phyloP scores from a whole-genome alignment of 2,888 invertebrate genomes.

The Sipunculus nudus region DNA sequence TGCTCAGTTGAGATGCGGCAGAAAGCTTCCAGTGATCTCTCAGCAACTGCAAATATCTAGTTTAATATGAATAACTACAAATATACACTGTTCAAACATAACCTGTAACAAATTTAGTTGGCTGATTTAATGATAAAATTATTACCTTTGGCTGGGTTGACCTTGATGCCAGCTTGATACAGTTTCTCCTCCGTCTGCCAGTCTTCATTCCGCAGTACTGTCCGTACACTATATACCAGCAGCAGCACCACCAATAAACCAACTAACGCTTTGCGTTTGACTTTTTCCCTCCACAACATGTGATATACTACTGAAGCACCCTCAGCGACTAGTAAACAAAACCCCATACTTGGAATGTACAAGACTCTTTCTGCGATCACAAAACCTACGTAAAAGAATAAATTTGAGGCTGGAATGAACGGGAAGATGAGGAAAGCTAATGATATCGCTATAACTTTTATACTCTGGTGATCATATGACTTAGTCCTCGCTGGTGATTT shows the following conservation, averaged over 20 bases:
- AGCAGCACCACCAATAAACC: conserved; percentile 46
- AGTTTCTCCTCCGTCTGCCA: conserved; percentile 94
- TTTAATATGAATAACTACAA: too few species aligned
- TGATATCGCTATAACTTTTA: conserved; percentile 50
- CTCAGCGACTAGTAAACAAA: conserved; percentile 84
- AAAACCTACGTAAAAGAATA: conserved; percentile 97
- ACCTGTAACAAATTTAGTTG: too few species aligned
- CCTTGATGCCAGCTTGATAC: conserved; percentile 86
- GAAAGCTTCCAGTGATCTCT: too few species aligned
- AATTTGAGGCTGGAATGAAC: conserved; percentile 94
- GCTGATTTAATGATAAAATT: too few species aligned
- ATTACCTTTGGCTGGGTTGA: conserved; percentile 99
- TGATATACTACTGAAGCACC: conserved; percentile 51
- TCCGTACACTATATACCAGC: conserved; percentile 70
- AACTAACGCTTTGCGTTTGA: too few species aligned
- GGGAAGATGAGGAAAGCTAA: conserved; percentile 85
- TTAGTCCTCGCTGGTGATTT: conserved; percentile 6
- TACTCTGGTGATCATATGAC: too few species aligned
- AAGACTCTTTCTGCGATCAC: conserved; percentile 96
- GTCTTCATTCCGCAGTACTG: conserved; percentile 84
- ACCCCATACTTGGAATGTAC: conserved; percentile 95
- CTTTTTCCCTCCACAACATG: too few species aligned
- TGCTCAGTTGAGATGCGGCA: too few species aligned
- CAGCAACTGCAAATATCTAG: too few species aligned
- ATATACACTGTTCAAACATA: too few species aligned